Percentiles rank a stretch among this genome's conserved stretches.
These are phyloP conservation scores for Microctenopoma lineatum DNA, from an alignment of 2,797 vertebrate genomes.

Conservation along the genomic window DNA sequence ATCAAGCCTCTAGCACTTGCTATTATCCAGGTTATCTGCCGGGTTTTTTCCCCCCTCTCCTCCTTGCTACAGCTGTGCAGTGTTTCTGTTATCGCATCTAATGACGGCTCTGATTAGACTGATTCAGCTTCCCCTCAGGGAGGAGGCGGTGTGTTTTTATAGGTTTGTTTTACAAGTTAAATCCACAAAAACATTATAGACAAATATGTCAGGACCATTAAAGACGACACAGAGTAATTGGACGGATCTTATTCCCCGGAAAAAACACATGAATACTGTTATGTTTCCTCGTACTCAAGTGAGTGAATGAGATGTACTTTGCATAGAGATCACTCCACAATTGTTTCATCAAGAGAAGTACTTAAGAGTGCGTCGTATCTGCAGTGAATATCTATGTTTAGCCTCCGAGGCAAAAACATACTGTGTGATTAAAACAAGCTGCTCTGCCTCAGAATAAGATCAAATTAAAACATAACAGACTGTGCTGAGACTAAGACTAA, in stretches of 20 bases:
- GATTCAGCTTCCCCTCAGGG: constrained; percentile 39
- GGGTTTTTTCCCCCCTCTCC: constrained; percentile 4
- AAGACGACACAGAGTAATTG: constrained; percentile 24
- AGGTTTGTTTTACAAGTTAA: constrained; percentile 48
- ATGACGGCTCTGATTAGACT: constrained; percentile 71
- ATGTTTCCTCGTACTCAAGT: constrained; percentile 14
- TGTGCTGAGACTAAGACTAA: not conserved
- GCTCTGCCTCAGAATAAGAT: not conserved
- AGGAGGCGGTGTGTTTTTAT: constrained; percentile 22
- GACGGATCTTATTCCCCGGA: constrained; percentile 9
- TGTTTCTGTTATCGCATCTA: constrained; percentile 67
- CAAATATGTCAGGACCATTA: constrained; percentile 36
- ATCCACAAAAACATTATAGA: constrained; percentile 38
- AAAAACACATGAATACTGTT: not conserved
- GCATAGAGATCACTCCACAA: not conserved
- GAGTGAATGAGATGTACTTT: constrained; percentile 24
- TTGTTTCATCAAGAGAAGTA: constrained; percentile 14
- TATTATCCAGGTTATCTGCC: constrained; percentile 73
- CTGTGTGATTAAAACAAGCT: constrained; percentile 6
- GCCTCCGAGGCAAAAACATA: constrained; percentile 17
- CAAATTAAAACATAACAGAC: not conserved
- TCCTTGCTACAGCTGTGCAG: constrained; percentile 68
- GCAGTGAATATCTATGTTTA: constrained; percentile 15
- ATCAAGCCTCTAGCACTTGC: constrained; percentile 72
- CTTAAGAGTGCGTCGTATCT: not conserved